Conservation (phyloP, 2,797 vertebrate species). For the Zenarchopterus dispar region DNA sequence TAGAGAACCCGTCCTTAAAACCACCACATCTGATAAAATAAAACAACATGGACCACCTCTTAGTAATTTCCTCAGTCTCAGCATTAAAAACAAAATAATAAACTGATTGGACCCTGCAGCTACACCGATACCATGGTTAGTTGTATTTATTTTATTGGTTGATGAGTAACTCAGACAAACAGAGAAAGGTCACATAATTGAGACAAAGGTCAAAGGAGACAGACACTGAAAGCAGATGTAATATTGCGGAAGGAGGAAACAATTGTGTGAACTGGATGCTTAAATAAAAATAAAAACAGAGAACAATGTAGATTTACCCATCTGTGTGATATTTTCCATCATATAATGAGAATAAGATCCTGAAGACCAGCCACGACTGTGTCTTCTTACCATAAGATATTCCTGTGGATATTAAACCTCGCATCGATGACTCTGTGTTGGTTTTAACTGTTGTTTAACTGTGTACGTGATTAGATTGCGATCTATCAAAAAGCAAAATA, state of each 20-base stretch:
- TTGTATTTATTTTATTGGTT: constrained; percentile 42
- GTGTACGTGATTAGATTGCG: too few relatives aligned
- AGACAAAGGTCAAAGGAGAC: constrained; percentile 14
- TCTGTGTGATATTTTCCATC: too few relatives aligned
- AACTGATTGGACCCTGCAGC: constrained; percentile 36
- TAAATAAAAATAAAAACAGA: constrained; percentile 23
- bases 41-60: constrained; percentile 30
- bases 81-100: constrained; percentile 36
- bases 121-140: constrained; percentile 19
- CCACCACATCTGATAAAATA: constrained; percentile 31
- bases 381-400: too few relatives aligned
- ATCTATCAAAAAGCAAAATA: too few relatives aligned
- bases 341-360: too few relatives aligned
- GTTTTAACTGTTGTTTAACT: too few relatives aligned
- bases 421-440: too few relatives aligned
- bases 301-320: neutral
- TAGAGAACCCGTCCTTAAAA: constrained; percentile 34
- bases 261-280: constrained; percentile 15
- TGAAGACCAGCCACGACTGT: too few relatives aligned
- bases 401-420: too few relatives aligned
- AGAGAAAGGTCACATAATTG: neutral
- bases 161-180: constrained; percentile 24
- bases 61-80: constrained; percentile 30
- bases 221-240: constrained; percentile 26
- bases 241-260: constrained; percentile 14